phyloP scores from a whole-genome alignment of 2,113 vertebrate species.

The Tetrax tetrax region DNA sequence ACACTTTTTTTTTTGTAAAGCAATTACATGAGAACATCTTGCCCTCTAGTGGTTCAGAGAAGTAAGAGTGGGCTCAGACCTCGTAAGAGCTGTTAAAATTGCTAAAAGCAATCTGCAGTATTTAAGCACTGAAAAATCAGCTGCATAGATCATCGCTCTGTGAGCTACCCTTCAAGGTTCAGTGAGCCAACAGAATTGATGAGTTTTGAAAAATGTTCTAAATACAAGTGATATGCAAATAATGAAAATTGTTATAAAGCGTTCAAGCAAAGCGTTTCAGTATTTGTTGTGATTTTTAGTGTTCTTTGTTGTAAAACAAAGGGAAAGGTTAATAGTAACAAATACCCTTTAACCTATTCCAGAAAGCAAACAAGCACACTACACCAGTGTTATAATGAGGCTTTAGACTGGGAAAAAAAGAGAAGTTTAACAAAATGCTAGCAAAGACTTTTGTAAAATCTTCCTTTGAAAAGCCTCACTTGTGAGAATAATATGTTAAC shows the following conservation, averaged over 20 bases:
- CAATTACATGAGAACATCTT: background rate
- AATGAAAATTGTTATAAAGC: background rate
- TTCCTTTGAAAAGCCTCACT: background rate
- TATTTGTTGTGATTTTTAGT: background rate
- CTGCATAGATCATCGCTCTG: too few relatives aligned
- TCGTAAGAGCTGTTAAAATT: background rate
- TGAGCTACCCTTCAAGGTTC: background rate
- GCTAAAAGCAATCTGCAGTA: background rate
- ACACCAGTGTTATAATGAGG: background rate
- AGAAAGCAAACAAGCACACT: background rate
- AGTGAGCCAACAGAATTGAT: background rate
- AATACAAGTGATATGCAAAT: background rate
- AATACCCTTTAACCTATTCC: background rate
- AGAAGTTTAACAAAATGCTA: background rate
- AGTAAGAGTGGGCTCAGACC: background rate
- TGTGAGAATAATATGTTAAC: background rate
- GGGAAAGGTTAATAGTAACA: background rate
- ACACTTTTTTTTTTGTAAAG: background rate
- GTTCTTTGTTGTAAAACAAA: background rate
- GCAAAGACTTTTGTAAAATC: background rate
- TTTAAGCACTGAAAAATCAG: background rate
- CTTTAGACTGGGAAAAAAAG: background rate
- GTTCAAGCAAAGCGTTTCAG: background rate
- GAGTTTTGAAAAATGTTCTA: background rate
- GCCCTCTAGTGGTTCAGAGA: constrained; percentile 26